Percentiles rank a stretch among this genome's conserved stretches.
phyloP scores from a whole-genome alignment of 1,140 invertebrate genomes.

The Gyrodactylus salaris region DNA sequence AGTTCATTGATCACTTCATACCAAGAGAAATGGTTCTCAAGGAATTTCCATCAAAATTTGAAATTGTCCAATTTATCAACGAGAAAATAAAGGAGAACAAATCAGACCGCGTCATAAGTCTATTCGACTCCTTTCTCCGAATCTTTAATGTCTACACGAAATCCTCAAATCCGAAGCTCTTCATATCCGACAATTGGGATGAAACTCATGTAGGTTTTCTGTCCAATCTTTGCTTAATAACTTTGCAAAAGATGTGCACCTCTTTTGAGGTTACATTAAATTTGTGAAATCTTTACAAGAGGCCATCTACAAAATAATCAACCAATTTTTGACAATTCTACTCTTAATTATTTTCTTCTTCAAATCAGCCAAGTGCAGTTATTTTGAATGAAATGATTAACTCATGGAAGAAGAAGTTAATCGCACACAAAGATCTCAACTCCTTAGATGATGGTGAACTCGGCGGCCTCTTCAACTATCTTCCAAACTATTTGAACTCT shows the following conservation, averaged over 20 bases:
- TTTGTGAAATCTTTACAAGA: no score
- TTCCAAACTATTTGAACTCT: not conserved
- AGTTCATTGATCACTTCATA: not conserved
- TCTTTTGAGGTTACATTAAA: no score
- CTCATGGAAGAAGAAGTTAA: no score
- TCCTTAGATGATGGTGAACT: not conserved
- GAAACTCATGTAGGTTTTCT: not conserved
- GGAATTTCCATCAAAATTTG: not conserved
- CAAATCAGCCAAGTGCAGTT: not conserved
- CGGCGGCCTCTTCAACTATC: not conserved
- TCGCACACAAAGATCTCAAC: no score
- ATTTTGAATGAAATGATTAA: no score
- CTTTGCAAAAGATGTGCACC: no score
- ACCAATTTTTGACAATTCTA: no score
- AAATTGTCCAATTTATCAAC: not conserved
- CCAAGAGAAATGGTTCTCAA: not conserved
- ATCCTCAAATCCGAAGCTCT: not conserved
- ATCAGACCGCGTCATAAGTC: not conserved
- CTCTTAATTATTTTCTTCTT: no score
- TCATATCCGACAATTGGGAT: not conserved
- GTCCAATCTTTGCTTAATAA: no score
- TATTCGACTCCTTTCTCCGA: not conserved
- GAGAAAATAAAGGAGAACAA: not conserved
- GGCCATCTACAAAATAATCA: no score
- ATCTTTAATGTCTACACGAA: not conserved